Evolutionary conservation across 2,888 invertebrate genomes (phyloP), one percentile per base, ranked within the genome.

Genomic region (Chalcis sispes): DNA sequence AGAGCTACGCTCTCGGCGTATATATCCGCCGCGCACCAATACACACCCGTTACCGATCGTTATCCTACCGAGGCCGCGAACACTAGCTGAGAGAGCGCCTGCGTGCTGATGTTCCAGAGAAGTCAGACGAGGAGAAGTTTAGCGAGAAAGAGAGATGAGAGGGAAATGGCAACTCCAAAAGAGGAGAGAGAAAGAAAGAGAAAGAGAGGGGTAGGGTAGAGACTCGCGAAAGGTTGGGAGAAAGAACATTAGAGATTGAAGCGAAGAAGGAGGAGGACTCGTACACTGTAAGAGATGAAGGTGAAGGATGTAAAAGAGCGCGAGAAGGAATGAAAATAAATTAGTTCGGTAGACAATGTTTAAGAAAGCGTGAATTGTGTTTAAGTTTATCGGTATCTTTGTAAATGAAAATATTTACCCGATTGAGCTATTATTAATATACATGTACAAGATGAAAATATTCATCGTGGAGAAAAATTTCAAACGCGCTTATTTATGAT

Each of bases 51-150:
- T 61, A 29, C 59, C 77, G 77, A 78, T 78, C 77, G 77, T 78
- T 78, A 78, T 78, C 75, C 77, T 75, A 40, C 62, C 74, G 77
- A 73, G 73, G 71, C 67, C 67, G 40, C 32, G 32, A 15, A 13
- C 32, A 10, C 54, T 46, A 15, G n/a, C 27, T 20, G 7, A 1
- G 42, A 13, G 13, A 40, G 2, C n/a, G 32, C 13, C 27, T 40
- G 27, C 29, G 27, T 56, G 23, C 42, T 42, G 40, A 58, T 29
- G 32, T 32, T 48, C 10, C 66, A 27, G 59, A 59, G 59, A 40
- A 65, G 72, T 58, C 15, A 36, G 52, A 27, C 40, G 29, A 46
- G 56, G 72, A 72, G 64, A 65, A 52, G 52, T 52, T 65, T 52
- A 29, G 29, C 29, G 7, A 42, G 42, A 42, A 42, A 8, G 36